Percentiles rank a stretch among this genome's conserved stretches.
These are phyloP conservation scores for Chrysomallon squamiferum DNA, from an alignment of 1,140 invertebrate species.

Conservation along the genomic window DNA sequence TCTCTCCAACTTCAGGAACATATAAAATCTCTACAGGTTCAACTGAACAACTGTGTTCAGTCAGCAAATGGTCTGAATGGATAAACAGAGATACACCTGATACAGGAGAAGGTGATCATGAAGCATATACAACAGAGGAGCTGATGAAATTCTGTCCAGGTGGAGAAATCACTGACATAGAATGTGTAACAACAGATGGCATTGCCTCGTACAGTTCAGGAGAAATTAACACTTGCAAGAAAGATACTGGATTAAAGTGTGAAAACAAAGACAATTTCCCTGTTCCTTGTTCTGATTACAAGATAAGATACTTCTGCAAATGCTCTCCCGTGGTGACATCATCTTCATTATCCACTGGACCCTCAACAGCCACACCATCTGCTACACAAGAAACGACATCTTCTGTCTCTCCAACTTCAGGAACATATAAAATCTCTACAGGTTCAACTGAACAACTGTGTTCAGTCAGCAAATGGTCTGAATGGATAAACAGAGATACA, in stretches of 20 bases:
- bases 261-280: constrained; percentile 28
- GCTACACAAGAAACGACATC: neutral
- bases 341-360: neutral
- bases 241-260: constrained; percentile 37
- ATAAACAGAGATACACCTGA: constrained; percentile 44
- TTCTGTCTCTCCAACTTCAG: neutral
- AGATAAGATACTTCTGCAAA: constrained; percentile 61
- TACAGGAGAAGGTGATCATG: constrained; percentile 37
- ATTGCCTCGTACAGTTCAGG: constrained; percentile 34
- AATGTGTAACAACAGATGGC: constrained; percentile 35
- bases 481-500: constrained; percentile 41
- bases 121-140: constrained; percentile 25
- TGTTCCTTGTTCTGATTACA: constrained; percentile 58
- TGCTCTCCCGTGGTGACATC: constrained; percentile 31
- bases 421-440: constrained; percentile 7
- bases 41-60: neutral
- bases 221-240: constrained; percentile 35
- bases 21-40: neutral
- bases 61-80: constrained; percentile 31
- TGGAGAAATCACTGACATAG: constrained; percentile 37
- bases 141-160: constrained; percentile 31
- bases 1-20: neutral
- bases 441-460: constrained; percentile 8
- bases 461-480: constrained; percentile 19
- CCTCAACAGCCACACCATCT: neutral